Percentiles rank a stretch among this genome's conserved stretches.
phyloP scores from a whole-genome alignment of 2,888 invertebrate genomes.

The Lathronympha strigana region DNA sequence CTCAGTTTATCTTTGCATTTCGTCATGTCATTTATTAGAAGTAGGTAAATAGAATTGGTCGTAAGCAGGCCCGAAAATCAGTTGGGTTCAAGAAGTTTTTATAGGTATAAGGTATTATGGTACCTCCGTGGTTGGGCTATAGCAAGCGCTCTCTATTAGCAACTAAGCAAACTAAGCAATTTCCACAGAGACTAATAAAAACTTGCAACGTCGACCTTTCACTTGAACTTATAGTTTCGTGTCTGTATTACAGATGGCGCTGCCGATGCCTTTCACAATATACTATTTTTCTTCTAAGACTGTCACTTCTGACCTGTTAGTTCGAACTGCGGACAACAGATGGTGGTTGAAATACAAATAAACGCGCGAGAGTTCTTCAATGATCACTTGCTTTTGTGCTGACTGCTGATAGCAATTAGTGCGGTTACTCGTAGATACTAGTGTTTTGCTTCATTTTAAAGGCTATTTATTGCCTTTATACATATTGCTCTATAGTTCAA shows the following conservation, averaged over 20 bases:
- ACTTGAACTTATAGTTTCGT: not conserved
- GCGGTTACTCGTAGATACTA: too few species aligned
- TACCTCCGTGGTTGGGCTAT: not conserved
- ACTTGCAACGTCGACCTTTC: not conserved
- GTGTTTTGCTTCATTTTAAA: too few species aligned
- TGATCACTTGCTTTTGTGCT: not conserved
- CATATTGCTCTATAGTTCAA: too few species aligned
- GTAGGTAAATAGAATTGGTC: too few species aligned
- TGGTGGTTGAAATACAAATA: not conserved
- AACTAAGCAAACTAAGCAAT: not conserved
- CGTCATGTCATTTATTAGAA: too few species aligned
- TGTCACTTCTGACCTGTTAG: too few species aligned
- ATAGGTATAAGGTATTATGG: too few species aligned
- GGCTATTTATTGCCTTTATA: too few species aligned
- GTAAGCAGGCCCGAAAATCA: too few species aligned
- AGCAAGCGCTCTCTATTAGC: slow-evolving; percentile 1
- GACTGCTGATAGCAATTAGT: too few species aligned
- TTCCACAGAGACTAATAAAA: not conserved
- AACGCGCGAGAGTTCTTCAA: not conserved
- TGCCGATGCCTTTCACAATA: not conserved
- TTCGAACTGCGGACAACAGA: not conserved
- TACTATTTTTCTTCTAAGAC: not conserved
- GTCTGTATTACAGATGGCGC: slow-evolving; percentile 14
- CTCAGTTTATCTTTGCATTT: too few species aligned
- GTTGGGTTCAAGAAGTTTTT: too few species aligned